These are phyloP conservation scores for Drosophila rufa DNA, from an alignment of 1,140 invertebrate species.

Conservation along the genomic window DNA sequence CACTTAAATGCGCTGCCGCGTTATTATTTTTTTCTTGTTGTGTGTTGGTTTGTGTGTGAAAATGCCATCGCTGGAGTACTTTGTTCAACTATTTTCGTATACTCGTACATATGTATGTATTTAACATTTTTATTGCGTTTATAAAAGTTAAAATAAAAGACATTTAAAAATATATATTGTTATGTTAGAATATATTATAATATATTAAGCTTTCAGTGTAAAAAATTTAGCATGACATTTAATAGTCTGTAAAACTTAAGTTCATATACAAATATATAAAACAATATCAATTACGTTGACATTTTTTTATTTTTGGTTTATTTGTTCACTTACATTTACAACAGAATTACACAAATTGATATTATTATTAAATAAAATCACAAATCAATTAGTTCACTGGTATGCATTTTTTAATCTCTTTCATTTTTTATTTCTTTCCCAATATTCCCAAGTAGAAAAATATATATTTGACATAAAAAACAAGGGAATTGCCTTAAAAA, in stretches of 20 bases:
- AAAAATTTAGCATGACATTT: not conserved
- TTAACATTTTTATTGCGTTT: too few relatives aligned
- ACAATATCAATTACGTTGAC: not conserved
- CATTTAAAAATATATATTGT: not conserved
- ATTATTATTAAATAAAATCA: slow-evolving; percentile 5
- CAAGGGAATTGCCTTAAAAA: not conserved
- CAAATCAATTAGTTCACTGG: not conserved
- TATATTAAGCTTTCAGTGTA: not conserved
- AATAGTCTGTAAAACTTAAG: too few relatives aligned
- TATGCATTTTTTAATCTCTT: not conserved
- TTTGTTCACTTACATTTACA: not conserved
- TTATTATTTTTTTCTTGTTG: slow-evolving; percentile 43
- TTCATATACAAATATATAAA: too few relatives aligned
- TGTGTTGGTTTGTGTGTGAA: slow-evolving; percentile 11
- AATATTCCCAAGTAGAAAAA: not conserved
- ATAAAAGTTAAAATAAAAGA: not conserved
- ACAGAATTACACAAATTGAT: not conserved
- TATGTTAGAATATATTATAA: not conserved
- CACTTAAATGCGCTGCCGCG: slow-evolving; percentile 72
- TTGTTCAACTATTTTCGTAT: slow-evolving; percentile 1
- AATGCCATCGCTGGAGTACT: slow-evolving; percentile 19
- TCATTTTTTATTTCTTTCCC: not conserved
- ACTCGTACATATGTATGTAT: not conserved
- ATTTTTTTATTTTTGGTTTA: not conserved
- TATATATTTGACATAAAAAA: not conserved